Evolutionary conservation across 2,797 vertebrate genomes (phyloP), one percentile per base, ranked within the genome.

Genomic region (Momotus momota): DNA sequence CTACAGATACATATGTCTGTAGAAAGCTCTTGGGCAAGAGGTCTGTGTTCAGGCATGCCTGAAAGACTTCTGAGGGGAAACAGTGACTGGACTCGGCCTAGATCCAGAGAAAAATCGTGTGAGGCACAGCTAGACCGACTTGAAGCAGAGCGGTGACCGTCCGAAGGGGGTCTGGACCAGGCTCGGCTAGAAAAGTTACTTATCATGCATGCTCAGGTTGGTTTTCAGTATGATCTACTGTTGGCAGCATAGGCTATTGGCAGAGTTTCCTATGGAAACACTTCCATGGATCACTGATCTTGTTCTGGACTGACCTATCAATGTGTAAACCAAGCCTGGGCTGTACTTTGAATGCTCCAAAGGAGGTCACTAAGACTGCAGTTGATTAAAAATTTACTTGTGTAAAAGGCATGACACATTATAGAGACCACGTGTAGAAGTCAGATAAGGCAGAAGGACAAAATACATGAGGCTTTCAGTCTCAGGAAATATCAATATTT

Each of bases 301-400:
- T 75, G 31, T 21, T 91, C 77, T 92, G 49, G 55, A 88, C 60
- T 62, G 85, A 62, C 93, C 88, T 95, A 71, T 92, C 94, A 97
- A 95, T 96, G 74, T 94, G 66, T 96, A 97, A 97, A 90, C 90
- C 58, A 58, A 79, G 21, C n/a, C 91, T 75, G 80, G 54, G 35
- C 57, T 95, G 96, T 73, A 96, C 91, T 96, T 97, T 89, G 94
- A 96, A 81, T 85, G 81, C 84, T 90, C 31, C 38, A 89, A 31
- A 97, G 77, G 66, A 96, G 86, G 75, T 96, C 91, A 96, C 71
- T 48, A 33, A 96, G 85, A 90, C 91, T 95, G 71, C 60, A 90
- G 54, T 38, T 79, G 89, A 79, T 93, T 94, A 90, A 94, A 97
- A 91, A 97, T 91, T 92, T 66, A 86, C 83, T 75, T 96, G 81